Conservation (phyloP, 2,797 vertebrate species). For the Phyllotis vaccarum region DNA sequence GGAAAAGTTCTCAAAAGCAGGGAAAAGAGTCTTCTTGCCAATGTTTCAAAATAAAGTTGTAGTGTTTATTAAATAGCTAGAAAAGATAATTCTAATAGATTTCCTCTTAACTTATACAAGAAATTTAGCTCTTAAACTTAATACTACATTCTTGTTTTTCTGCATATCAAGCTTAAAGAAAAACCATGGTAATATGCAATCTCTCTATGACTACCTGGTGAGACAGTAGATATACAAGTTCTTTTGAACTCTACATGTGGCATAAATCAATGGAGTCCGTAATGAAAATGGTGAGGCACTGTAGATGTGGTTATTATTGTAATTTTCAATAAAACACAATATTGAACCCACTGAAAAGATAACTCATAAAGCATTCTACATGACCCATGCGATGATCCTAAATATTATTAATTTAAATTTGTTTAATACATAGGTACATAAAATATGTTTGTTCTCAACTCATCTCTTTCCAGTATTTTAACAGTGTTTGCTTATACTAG, state of each 20-base stretch:
- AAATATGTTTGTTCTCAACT: not conserved
- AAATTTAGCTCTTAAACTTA: not conserved
- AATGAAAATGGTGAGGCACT: not conserved
- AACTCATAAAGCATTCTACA: not conserved
- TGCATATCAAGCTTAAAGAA: not conserved
- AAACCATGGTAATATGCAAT: not conserved
- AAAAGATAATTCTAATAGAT: not conserved
- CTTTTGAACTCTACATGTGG: not conserved
- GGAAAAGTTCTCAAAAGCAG: not conserved
- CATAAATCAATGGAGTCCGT: not conserved
- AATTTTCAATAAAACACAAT: not conserved
- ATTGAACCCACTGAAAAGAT: not conserved
- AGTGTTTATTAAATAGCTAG: not conserved
- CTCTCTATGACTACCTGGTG: not conserved
- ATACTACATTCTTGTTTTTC: not conserved
- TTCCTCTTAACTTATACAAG: not conserved
- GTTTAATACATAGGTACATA: not conserved
- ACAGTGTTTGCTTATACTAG: not conserved
- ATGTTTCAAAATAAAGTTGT: not conserved
- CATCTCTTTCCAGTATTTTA: not conserved
- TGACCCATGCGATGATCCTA: not conserved
- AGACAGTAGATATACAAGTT: not conserved
- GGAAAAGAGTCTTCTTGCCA: not conserved
- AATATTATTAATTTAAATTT: slow-evolving; percentile 51
- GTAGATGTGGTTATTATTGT: not conserved